Evolutionary conservation across 92 coral and sea anemone genomes (phyloP), one percentile per base, ranked within the genome.

Genomic region (Porites divaricata): DNA sequence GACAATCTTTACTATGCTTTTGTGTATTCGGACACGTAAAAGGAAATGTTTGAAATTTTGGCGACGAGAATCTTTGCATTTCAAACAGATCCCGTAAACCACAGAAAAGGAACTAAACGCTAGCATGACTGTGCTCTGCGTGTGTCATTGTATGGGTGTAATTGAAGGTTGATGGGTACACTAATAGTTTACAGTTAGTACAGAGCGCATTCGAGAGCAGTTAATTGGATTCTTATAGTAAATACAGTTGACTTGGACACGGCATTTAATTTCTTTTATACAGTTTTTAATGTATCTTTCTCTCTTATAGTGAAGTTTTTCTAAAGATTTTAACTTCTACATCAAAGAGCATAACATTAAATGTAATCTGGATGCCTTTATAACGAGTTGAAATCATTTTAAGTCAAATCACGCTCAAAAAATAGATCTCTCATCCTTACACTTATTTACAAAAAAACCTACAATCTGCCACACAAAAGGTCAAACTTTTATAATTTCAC

Each of bases 1-100:
- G 95, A 79, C 86, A 82, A 51, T 64, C 77, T 70, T 52, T 66
- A 51, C 49, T 66, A 13, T 13, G 2, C 69, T 81, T 59, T 57
- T 24, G 63, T 57, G 56, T 25, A 21, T 9, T 23, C 52, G 21
- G 28, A 69, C 64, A 80, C 74, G 67, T 67, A 80, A 35, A 22
- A n/a, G 41, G 58, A 26, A 56, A 80, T 53, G 24, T 80, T 68
- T 62, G 52, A 80, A 50, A 21, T 51, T 80, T 69, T 62, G 57
- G 3, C 5, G 75, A 26, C 45, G 68, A 70, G 56, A 80, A 70
- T 26, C 85, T 57, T 56, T 54, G 76, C 59, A 75, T 75, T 57
- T 67, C 26, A 20, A 19, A n/a, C 35, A 66, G 24, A 24, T 13
- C 13, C 13, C 0, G 7, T 35, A 21, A 28, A 2, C 20, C 70